These are phyloP conservation scores for Euclidia mi DNA, from an alignment of 2,888 invertebrate genomes.

Conservation along the genomic window DNA sequence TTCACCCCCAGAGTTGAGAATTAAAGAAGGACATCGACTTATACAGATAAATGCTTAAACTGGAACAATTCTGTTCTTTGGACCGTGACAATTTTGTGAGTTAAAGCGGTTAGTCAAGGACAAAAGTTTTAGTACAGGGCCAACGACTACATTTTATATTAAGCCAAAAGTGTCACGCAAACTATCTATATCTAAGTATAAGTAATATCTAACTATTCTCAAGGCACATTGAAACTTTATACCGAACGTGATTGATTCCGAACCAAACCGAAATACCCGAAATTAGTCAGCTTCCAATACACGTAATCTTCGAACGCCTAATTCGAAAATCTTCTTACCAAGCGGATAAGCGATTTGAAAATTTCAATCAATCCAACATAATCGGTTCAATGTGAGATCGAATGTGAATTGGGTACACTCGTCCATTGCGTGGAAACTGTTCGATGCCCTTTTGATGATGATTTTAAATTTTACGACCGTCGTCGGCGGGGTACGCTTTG, in stretches of 20 bases:
- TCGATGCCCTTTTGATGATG: constrained; percentile 43
- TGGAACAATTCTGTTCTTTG: no score
- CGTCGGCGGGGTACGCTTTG: constrained; percentile 46
- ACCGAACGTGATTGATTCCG: neutral
- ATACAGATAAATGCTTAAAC: no score
- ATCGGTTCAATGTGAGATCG: constrained; percentile 50
- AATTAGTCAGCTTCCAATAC: constrained; percentile 30
- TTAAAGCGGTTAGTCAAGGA: no score
- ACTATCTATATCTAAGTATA: no score
- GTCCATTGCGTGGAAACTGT: constrained; percentile 45
- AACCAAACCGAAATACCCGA: constrained; percentile 16
- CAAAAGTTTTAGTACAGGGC: no score
- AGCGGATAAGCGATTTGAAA: constrained; percentile 47
- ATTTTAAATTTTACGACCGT: constrained; percentile 59
- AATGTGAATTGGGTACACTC: constrained; percentile 52
- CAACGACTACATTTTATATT: no score
- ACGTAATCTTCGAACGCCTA: constrained; percentile 29
- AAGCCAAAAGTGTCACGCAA: no score
- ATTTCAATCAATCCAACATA: constrained; percentile 55
- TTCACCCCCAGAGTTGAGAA: no score
- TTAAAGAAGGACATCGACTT: no score
- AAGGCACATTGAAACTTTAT: neutral
- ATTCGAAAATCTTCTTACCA: constrained; percentile 51
- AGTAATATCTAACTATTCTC: no score
- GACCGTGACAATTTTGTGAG: no score